Conservation (phyloP, 35 echinoderm and acorn worm genomes). For the Apostichopus californicus region DNA sequence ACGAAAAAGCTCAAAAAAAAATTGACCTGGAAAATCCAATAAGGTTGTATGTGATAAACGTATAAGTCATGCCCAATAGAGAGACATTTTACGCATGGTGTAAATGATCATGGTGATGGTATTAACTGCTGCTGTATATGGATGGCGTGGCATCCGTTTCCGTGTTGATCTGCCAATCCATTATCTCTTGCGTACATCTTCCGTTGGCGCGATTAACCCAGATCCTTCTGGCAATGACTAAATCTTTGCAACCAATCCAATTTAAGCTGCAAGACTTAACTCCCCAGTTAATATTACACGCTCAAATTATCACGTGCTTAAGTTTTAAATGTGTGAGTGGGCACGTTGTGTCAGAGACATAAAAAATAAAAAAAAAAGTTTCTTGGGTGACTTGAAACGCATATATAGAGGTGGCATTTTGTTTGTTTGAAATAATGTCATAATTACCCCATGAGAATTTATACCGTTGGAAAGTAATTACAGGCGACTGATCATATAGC, state of each 20-base stretch:
- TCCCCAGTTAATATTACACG: slow-evolving; percentile 16
- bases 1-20: no score
- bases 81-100: background rate
- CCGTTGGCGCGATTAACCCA: slow-evolving; percentile 40
- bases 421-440: slow-evolving; percentile 36
- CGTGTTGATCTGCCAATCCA: slow-evolving; percentile 11
- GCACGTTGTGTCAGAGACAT: background rate
- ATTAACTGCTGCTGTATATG: background rate
- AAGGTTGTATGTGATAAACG: background rate
- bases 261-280: slow-evolving; percentile 12
- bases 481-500: slow-evolving; percentile 1
- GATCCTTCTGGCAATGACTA: background rate
- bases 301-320: slow-evolving; percentile 22
- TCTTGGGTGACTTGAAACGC: background rate
- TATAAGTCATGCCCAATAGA: background rate
- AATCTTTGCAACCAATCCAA: background rate
- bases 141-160: background rate
- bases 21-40: no score
- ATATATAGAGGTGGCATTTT: slow-evolving; percentile 7
- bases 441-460: slow-evolving; percentile 40
- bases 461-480: slow-evolving; percentile 28
- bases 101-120: no score
- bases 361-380: background rate
- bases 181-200: background rate
- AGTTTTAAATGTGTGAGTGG: slow-evolving; percentile 24